Evolutionary conservation across 1,140 invertebrate species (phyloP), one percentile per base, ranked within the genome.

Genomic region (Neodiprion virginianus): DNA sequence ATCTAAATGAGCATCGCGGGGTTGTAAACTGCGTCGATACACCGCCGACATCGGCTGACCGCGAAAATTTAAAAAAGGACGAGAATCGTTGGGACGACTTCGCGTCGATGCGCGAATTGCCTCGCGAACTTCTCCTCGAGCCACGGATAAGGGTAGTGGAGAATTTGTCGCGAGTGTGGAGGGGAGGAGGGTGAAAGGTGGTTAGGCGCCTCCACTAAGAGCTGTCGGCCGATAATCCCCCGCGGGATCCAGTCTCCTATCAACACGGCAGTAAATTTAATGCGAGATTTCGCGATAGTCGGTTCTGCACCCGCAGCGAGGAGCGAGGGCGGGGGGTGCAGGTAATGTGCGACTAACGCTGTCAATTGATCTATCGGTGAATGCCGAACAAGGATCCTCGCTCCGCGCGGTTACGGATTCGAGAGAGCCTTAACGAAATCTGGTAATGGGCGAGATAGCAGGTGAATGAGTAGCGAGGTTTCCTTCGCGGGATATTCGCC

Each of bases 191-290:
- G 28, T 40, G 28, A 40, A 40, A 40, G 28, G 28, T 40, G 28
- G 28, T 40, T 40, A 40, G 28, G 28, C 17, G 61, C 61, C 69
- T 49, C 48, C 23, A 50, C 48, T 72, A 48, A n/a, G 73, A 67
- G 9, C 49, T 12, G 17, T 40, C 53, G 50, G 66, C 65, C 66
- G 71, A 71, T 66, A 67, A 71, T 53, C 11, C 40, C 21, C 71
- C 76, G 79, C 80, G 82, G 76, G 82, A 79, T 78, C 83, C 77
- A 85, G 11, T 40, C 84, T 83, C 80, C 84, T 86, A 86, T 86
- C 85, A 83, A 83, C 78, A 79, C 75, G 77, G 81, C 83, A 81
- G 83, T 86, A 85, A 86, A 86, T 85, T 86, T 85, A 85, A 85
- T 83, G 84, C 81, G 83, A 83, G 81, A 79, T 78, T 78, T 77